A percentile compares a stretch with the other conserved stretches of the same genome.
phyloP scores from a whole-genome alignment of 2,888 invertebrate genomes.

The Troides helena region DNA sequence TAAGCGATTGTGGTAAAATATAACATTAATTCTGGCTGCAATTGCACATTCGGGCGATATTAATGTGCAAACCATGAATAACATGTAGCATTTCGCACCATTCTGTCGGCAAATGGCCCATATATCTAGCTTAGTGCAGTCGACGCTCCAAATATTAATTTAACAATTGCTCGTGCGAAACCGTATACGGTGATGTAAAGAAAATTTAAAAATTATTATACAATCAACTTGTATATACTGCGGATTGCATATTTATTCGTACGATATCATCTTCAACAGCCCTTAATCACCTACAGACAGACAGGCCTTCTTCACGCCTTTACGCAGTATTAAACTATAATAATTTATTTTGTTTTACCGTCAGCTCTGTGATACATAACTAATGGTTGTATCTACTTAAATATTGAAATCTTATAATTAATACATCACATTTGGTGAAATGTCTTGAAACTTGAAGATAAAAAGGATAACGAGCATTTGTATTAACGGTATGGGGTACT shows the following conservation, averaged over 20 bases:
- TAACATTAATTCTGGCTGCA: constrained; percentile 49
- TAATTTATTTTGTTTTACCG: background rate
- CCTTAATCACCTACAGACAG: too few relatives aligned
- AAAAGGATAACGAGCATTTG: too few relatives aligned
- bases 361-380: background rate
- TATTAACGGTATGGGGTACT: too few relatives aligned
- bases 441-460: too few relatives aligned
- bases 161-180: constrained; percentile 55
- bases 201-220: background rate
- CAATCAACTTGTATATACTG: background rate
- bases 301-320: too few relatives aligned
- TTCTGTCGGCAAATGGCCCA: constrained; percentile 70
- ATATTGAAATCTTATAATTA: too few relatives aligned
- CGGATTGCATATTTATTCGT: background rate
- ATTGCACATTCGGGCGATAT: constrained; percentile 61
- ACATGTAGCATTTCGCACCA: constrained; percentile 62
- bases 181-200: constrained; percentile 17
- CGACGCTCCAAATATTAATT: constrained; percentile 72
- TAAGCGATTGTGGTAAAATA: constrained; percentile 30
- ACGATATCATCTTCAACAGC: too few relatives aligned
- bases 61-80: constrained; percentile 67
- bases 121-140: constrained; percentile 74
- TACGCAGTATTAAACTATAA: too few relatives aligned
- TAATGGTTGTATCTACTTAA: too few relatives aligned
- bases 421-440: too few relatives aligned